Base-by-base conservation (phyloP, 2,113 vertebrate genomes). In the Tupaia tana region DNA sequence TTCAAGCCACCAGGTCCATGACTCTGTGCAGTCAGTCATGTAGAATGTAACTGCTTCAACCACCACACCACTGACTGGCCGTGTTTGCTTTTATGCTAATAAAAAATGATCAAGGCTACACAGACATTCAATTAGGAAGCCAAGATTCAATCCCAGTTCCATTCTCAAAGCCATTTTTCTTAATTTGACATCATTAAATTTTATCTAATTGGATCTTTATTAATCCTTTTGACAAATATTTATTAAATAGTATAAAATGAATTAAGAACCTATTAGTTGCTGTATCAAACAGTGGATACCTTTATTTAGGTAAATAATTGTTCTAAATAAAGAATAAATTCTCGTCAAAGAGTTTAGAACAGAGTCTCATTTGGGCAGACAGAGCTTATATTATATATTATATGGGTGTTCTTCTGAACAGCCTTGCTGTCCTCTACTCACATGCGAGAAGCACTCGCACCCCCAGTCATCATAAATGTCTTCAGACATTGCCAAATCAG, bases 141-240 rank as follows among this genome's bases (percentile, higher is more conserved):
- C 31, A 83, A 43, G 52, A 67, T 77, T 73, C 34, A 78, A 94
- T 81, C 7, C 9, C 19, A 31, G 25, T 88, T 95, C 56, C 85
- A 66, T 20, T 91, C 20, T 27, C 43, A 80, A 96, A 75, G 15
- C 15, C 9, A 74, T 54, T 25, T 43, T 75, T 95, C 25, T 86
- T 80, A 20, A 81, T 85, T 63, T 0, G 64, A 25, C 8, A 75
- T 89, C 52, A 94, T 31, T 75, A 81, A 85, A 90, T 93, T 27
- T 86, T 87, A 74, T 69, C 25, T 9, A 88, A 2, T 77, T 82
- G 63, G 59, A 88, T 84, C 67, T 71, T 91, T 74, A 89, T 56
- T 84, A 87, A 93, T 43, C n/a, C 9, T 92, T 59, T 79, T 93
- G 56, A 79, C 8, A 94, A 59, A 80, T 94, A 74, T 67, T 77